Evolutionary conservation across 2,888 invertebrate species (phyloP).

Genomic region (Hydrotaea diabolus): DNA sequence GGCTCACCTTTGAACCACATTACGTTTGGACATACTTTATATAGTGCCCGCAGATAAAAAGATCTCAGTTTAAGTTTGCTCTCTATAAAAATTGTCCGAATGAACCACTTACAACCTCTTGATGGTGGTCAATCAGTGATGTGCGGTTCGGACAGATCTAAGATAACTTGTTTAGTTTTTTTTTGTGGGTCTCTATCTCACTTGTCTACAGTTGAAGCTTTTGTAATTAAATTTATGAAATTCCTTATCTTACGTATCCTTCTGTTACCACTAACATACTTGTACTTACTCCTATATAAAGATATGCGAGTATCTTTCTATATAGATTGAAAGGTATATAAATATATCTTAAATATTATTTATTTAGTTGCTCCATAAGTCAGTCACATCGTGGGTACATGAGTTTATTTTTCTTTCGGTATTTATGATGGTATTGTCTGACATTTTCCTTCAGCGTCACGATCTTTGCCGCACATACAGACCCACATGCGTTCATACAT

Average conservation of each 20-base stretch:
- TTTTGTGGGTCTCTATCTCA: no score
- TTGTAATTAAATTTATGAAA: background rate
- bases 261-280: background rate
- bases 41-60: no score
- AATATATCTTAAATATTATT: background rate
- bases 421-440: conserved; percentile 31
- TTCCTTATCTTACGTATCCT: background rate
- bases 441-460: conserved; percentile 35
- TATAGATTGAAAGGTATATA: no score
- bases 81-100: no score
- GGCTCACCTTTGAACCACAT: no score
- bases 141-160: background rate
- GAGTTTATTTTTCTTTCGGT: background rate
- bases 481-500: background rate
- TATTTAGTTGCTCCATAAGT: conserved; percentile 5
- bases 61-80: no score
- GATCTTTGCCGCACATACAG: conserved; percentile 29
- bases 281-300: background rate
- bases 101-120: no score
- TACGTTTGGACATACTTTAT: no score
- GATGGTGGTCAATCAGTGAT: no score
- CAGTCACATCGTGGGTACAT: background rate
- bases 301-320: background rate
- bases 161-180: background rate
- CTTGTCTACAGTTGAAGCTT: background rate